phyloP scores from a whole-genome alignment of 1,140 invertebrate species.

The Monomorium pharaonis region DNA sequence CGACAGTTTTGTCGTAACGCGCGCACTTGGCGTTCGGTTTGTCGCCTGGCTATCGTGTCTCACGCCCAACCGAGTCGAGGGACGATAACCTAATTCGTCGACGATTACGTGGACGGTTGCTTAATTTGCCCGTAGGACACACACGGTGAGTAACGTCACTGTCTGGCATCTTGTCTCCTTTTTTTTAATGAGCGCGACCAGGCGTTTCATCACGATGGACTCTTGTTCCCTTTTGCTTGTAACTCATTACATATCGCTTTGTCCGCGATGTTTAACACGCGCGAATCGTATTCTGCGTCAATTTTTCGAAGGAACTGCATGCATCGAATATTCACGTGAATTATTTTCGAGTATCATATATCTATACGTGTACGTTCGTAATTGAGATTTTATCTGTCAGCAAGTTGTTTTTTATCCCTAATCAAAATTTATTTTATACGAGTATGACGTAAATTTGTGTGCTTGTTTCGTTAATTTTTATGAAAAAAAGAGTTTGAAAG shows the following conservation, averaged over 20 bases:
- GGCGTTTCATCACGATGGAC: constrained; percentile 58
- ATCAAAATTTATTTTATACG: background rate
- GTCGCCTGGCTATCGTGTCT: background rate
- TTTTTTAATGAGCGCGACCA: constrained; percentile 49
- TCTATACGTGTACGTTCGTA: no score
- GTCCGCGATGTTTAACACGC: no score
- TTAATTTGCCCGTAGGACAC: background rate
- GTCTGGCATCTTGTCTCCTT: background rate
- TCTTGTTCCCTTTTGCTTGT: constrained; percentile 54
- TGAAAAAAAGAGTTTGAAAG: background rate
- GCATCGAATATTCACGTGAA: background rate
- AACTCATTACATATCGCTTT: background rate
- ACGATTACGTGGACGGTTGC: constrained; percentile 7
- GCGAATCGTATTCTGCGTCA: no score
- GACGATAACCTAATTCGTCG: constrained; percentile 73
- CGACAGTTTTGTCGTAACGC: background rate
- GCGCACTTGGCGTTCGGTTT: background rate
- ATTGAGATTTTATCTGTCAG: background rate
- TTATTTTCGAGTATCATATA: background rate
- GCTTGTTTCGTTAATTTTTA: background rate
- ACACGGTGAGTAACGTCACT: background rate
- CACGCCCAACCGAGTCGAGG: constrained; percentile 73
- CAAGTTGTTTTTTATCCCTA: background rate
- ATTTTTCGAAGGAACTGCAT: background rate
- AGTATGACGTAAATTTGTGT: background rate